Percentiles rank a stretch among this genome's conserved stretches.
These are phyloP conservation scores for Pelosia muscerda DNA, from an alignment of 2,888 invertebrate species.

Conservation along the genomic window DNA sequence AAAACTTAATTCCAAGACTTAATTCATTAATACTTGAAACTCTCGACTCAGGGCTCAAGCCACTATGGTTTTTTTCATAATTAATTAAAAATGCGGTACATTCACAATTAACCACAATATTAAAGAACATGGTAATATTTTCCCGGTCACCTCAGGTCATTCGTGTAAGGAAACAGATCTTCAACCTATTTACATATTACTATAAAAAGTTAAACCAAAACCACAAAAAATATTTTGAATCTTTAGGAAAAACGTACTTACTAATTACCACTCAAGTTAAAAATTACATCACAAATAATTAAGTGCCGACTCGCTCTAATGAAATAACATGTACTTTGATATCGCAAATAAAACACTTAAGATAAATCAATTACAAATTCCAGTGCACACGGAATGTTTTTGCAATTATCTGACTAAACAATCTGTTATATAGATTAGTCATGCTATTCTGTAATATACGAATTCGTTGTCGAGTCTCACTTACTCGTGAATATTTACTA, in stretches of 20 bases:
- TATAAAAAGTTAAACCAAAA: not conserved
- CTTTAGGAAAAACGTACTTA: not conserved
- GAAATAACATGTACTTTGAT: not conserved
- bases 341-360: conserved; percentile 3
- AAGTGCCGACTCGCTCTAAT: not conserved
- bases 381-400: conserved; percentile 27
- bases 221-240: not conserved
- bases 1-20: too few species aligned
- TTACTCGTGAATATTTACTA: not conserved
- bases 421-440: conserved; percentile 15
- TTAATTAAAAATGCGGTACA: not conserved
- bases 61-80: not conserved
- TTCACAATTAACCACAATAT: not conserved
- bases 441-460: not conserved
- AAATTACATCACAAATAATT: not conserved
- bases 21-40: too few species aligned
- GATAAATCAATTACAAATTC: conserved; percentile 19
- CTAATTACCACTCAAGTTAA: not conserved
- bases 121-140: not conserved
- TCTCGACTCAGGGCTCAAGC: too few species aligned
- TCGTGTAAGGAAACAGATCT: not conserved
- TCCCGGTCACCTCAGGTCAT: not conserved
- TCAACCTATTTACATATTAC: not conserved
- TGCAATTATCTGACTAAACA: conserved; percentile 32
- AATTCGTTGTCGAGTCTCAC: too few species aligned